Conservation (phyloP, 2,888 invertebrate genomes). For the Harpalus rufipes region DNA sequence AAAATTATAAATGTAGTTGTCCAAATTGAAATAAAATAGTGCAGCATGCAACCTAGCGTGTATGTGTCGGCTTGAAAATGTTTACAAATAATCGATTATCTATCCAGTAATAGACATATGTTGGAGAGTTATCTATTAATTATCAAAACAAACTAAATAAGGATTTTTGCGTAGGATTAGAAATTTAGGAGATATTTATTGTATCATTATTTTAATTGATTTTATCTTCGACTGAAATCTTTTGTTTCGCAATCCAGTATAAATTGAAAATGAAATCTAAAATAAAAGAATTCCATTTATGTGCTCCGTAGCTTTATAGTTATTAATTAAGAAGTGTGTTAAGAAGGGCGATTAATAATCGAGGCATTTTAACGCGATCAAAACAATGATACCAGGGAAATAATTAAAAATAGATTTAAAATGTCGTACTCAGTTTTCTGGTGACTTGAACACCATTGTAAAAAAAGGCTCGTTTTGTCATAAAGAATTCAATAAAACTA, state of each 20-base stretch:
- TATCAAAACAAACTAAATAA: constrained; percentile 3
- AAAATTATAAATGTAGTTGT: constrained; percentile 49
- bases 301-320: too few species aligned
- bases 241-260: background rate
- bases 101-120: background rate
- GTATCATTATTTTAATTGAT: constrained; percentile 1
- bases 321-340: too few species aligned
- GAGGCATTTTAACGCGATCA: too few species aligned
- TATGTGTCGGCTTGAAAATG: background rate
- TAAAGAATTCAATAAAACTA: too few species aligned
- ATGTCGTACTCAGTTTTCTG: too few species aligned
- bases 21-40: constrained; percentile 51
- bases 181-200: constrained; percentile 9
- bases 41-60: constrained; percentile 47
- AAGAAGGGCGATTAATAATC: too few species aligned
- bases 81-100: constrained; percentile 35
- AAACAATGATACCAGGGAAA: too few species aligned
- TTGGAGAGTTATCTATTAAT: constrained; percentile 10
- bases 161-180: constrained; percentile 16
- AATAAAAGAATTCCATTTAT: background rate
- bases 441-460: too few species aligned
- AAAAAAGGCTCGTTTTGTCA: too few species aligned
- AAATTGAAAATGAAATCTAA: background rate
- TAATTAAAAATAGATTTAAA: too few species aligned
- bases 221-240: background rate